phyloP scores from a whole-genome alignment of 2,888 invertebrate species.

The Tetanocera ferruginea region DNA sequence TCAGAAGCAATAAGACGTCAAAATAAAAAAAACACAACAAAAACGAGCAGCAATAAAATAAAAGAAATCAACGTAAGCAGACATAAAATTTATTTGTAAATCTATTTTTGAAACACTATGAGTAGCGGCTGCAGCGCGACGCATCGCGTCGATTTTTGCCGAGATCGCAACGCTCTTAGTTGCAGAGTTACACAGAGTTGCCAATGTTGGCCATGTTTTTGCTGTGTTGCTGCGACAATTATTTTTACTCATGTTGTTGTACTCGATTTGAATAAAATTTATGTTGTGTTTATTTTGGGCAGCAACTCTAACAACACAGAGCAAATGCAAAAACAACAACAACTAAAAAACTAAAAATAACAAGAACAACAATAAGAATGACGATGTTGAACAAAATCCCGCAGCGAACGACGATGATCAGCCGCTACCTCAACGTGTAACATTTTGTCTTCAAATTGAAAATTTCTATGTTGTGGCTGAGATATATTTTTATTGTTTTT shows the following conservation, averaged over 20 bases:
- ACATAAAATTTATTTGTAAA: slow-evolving; percentile 19
- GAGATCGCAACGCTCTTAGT: neutral
- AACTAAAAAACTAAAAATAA: neutral
- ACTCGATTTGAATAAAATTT: slow-evolving; percentile 53
- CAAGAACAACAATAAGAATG: slow-evolving; percentile 24
- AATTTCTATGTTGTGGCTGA: slow-evolving; percentile 13
- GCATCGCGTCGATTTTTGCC: neutral
- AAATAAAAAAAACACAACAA: neutral
- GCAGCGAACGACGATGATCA: slow-evolving; percentile 1
- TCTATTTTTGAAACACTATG: slow-evolving; percentile 14
- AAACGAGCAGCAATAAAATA: neutral
- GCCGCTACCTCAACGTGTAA: slow-evolving; percentile 1
- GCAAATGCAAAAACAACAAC: neutral
- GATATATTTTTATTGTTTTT: neutral
- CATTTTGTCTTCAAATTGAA: slow-evolving; percentile 11
- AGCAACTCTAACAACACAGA: slow-evolving; percentile 7
- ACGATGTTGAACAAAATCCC: slow-evolving; percentile 20
- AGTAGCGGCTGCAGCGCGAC: neutral
- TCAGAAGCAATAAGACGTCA: neutral
- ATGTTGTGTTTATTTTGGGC: slow-evolving; percentile 55
- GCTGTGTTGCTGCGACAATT: slow-evolving; percentile 1
- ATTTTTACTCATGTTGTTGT: slow-evolving; percentile 32
- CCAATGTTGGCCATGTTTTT: slow-evolving; percentile 12
- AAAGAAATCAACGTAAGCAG: slow-evolving; percentile 7
- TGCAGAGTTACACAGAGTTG: slow-evolving; percentile 8